These are phyloP conservation scores for Paratilapia polleni DNA, from an alignment of 2,113 vertebrate genomes.

Conservation along the genomic window DNA sequence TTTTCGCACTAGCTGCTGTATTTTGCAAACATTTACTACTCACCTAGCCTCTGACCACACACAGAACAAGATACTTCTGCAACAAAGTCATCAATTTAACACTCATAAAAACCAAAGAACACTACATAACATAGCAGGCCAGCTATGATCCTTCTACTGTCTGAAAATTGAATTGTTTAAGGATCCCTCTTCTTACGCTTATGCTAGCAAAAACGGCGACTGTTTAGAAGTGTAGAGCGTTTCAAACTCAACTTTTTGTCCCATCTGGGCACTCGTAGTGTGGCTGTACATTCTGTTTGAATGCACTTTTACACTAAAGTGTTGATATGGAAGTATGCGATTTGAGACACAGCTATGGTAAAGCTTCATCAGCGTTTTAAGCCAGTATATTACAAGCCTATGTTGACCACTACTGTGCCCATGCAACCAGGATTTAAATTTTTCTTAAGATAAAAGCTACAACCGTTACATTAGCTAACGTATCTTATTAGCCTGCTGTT, in stretches of 20 bases:
- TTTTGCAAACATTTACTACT: not conserved
- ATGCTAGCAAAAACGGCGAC: not conserved
- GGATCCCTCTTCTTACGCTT: not conserved
- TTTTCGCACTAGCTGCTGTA: not conserved
- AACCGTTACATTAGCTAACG: not conserved
- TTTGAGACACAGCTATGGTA: not conserved
- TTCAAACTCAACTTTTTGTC: not conserved
- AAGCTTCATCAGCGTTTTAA: not conserved
- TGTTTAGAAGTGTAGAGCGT: no score
- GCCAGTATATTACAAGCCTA: not conserved
- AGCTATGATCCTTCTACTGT: not conserved
- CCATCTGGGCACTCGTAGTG: not conserved
- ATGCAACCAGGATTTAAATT: not conserved
- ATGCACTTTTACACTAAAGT: not conserved
- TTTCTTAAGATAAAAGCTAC: not conserved
- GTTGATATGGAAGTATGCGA: not conserved
- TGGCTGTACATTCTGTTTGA: not conserved
- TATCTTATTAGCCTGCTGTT: not conserved
- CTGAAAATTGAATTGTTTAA: not conserved
- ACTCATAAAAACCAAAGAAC: not conserved
- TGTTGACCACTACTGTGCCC: not conserved
- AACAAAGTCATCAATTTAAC: not conserved
- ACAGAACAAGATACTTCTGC: not conserved
- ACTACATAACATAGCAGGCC: not conserved
- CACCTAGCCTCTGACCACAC: not conserved